phyloP scores from a whole-genome alignment of 2,888 invertebrate genomes.

The Synanthedon tipuliformis region DNA sequence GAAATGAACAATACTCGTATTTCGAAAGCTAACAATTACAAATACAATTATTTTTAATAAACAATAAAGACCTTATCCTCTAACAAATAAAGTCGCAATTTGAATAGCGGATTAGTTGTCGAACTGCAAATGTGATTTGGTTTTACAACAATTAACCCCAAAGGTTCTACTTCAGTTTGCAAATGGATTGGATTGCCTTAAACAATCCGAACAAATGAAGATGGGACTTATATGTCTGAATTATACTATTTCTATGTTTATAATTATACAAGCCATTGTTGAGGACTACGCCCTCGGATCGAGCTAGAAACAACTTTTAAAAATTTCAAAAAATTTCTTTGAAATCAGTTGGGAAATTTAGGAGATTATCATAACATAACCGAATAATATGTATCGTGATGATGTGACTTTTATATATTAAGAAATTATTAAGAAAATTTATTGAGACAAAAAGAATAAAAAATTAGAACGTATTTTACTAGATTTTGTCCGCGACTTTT shows the following conservation, averaged over 20 bases:
- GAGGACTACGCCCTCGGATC: no score
- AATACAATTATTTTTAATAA: neutral
- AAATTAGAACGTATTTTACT: no score
- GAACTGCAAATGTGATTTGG: conserved; percentile 13
- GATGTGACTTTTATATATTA: no score
- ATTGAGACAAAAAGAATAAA: no score
- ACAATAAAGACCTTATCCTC: neutral
- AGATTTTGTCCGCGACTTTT: no score
- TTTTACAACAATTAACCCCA: conserved; percentile 49
- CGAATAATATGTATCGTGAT: no score
- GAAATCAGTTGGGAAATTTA: no score
- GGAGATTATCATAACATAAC: no score
- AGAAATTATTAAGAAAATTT: no score
- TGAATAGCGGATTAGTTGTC: neutral
- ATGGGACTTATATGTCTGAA: conserved; percentile 29
- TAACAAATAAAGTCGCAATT: neutral
- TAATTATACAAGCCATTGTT: no score
- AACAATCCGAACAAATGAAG: conserved; percentile 27
- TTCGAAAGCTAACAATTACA: conserved; percentile 11
- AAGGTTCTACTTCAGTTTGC: conserved; percentile 49
- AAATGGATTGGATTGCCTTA: conserved; percentile 64
- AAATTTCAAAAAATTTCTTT: no score
- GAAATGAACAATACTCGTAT: conserved; percentile 49
- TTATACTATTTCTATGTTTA: neutral
- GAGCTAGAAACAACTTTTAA: no score